Conservation (phyloP, 2,113 vertebrate genomes). For the Furnarius figulus region DNA sequence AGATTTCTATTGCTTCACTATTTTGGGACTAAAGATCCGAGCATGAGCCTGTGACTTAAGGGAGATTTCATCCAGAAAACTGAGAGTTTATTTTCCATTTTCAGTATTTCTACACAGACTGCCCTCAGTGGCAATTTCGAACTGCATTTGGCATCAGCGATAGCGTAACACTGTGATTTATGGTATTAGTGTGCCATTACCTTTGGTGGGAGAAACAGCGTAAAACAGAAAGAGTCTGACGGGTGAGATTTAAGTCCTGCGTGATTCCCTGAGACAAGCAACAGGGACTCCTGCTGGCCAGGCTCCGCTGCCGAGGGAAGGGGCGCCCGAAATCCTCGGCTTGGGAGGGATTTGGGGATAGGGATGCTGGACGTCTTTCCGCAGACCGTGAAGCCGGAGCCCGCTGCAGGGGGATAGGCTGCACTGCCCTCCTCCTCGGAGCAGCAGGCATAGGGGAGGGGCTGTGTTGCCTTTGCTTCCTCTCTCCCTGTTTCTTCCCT, state of each 20-base stretch:
- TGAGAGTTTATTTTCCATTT: background rate
- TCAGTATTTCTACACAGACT: background rate
- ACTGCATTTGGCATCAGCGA: background rate
- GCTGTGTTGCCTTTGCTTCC: background rate
- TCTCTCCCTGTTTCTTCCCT: background rate
- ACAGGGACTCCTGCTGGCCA: slow-evolving; percentile 64
- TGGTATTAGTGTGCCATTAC: background rate
- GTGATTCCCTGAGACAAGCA: slow-evolving; percentile 31
- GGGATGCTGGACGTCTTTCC: rapidly evolving
- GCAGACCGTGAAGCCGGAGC: rapidly evolving
- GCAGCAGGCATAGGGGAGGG: rapidly evolving
- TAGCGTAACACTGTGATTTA: background rate
- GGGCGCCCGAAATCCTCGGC: rapidly evolving
- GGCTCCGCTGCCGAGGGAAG: background rate
- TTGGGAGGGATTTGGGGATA: rapidly evolving
- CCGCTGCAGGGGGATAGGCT: rapidly evolving
- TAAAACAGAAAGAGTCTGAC: background rate
- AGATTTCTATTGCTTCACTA: background rate
- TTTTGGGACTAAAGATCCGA: background rate
- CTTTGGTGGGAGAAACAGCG: background rate
- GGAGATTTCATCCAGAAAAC: background rate
- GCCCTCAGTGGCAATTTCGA: background rate
- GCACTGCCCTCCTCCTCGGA: background rate
- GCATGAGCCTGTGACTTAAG: background rate
- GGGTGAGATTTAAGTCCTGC: background rate